phyloP scores from a whole-genome alignment of 2,113 vertebrate species.

The Rhinolophus sinicus region DNA sequence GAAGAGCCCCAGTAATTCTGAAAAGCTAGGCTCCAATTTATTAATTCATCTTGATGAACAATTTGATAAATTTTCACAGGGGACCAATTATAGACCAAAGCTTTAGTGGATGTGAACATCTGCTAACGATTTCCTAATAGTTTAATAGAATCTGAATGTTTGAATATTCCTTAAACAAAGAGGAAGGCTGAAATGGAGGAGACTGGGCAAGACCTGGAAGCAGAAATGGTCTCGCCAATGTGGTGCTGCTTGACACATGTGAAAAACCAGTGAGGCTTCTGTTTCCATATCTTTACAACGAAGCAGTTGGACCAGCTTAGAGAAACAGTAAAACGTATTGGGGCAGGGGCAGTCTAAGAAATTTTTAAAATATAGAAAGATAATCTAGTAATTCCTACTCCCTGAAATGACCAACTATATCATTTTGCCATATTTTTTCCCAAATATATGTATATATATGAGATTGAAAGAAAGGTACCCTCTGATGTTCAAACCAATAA shows the following conservation, averaged over 20 bases:
- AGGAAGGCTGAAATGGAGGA: not conserved
- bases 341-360: not conserved
- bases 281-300: not conserved
- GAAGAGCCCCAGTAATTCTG: not conserved
- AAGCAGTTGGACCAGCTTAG: not conserved
- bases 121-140: conserved; percentile 25
- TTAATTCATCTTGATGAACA: conserved; percentile 36
- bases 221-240: not conserved
- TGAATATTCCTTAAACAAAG: conserved; percentile 13
- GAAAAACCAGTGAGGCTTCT: not conserved
- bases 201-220: not conserved
- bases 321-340: not conserved
- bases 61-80: conserved; percentile 32
- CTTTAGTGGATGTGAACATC: conserved; percentile 18
- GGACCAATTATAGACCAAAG: conserved; percentile 63
- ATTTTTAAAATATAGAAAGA: not conserved
- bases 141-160: not conserved
- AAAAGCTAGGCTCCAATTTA: not conserved
- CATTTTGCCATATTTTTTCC: not conserved
- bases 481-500: not conserved
- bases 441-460: not conserved
- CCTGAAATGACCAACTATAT: not conserved
- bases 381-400: not conserved
- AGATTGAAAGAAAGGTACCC: not conserved
- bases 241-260: not conserved